Evolutionary conservation across 2,113 vertebrate genomes (phyloP).

Genomic region (Natator depressus): DNA sequence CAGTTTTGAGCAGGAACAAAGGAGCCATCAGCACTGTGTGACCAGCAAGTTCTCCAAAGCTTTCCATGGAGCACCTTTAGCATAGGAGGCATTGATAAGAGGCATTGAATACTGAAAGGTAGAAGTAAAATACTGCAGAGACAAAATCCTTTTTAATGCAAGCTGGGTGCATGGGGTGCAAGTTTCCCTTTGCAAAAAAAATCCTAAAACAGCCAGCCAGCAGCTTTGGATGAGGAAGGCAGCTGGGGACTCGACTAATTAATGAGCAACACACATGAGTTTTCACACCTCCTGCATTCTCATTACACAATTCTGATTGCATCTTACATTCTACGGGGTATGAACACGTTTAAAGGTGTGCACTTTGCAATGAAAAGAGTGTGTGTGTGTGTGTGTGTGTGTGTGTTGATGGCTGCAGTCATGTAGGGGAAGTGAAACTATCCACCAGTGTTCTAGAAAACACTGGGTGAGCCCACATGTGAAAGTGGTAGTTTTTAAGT

Average conservation of each 20-base stretch:
- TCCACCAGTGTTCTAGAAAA: constrained; percentile 24
- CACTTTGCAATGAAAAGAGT: constrained; percentile 53
- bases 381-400: neutral
- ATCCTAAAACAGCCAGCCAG: constrained; percentile 43
- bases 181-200: neutral
- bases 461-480: neutral
- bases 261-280: constrained; percentile 65
- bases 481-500: constrained; percentile 16
- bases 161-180: constrained; percentile 14
- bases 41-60: neutral
- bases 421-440: constrained; percentile 19
- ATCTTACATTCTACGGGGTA: neutral
- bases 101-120: neutral
- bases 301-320: constrained; percentile 50
- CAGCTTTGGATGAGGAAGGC: constrained; percentile 60
- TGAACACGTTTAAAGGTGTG: constrained; percentile 35
- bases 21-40: neutral
- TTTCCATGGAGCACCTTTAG: constrained; percentile 14
- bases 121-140: neutral
- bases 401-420: constrained; percentile 21
- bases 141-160: constrained; percentile 32
- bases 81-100: constrained; percentile 20
- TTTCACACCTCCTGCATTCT: constrained; percentile 52
- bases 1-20: neutral
- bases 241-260: constrained; percentile 73